Evolutionary conservation across 2,113 vertebrate genomes (phyloP), one percentile per base, ranked within the genome.

Genomic region (Triplophysa rosa): DNA sequence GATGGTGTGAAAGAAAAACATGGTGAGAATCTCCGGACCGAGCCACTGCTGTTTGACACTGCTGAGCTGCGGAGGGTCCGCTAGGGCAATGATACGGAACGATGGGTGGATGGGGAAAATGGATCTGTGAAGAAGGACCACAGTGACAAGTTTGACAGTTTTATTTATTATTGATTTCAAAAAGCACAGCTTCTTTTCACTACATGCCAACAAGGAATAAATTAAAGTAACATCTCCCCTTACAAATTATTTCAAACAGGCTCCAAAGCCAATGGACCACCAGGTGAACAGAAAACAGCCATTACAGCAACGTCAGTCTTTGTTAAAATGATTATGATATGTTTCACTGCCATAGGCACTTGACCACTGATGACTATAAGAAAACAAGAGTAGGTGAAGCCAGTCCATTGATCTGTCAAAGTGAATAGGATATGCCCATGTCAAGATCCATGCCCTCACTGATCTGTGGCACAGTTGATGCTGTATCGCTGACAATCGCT

Each of bases 1-100:
- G 84, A 98, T 88, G 0, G 89, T 89, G 89, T 99, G 98, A 88
- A 95, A 99, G 74, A 98, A 91, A 92, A 98, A 99, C 89, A 98
- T 94, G 0, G 96, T 97, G 86, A 99, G 94, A 77, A 98, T 92
- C 89, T 99, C 97, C 0, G 97, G 94, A 12, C 93, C 92, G 84
- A 99, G 84, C 97, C 97, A 99, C 72, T 98, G 97, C 75, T 97
- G 95, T 37, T 93, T 89, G 76, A 88, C 88, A 79, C 93, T 94
- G 85, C 95, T 95, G 68, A 92, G 80, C 2, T 94, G 87, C 0
- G 97, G 96, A 24, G 97, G 98, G 83, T 99, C 98, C 1, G 97
- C 97, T 86, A 99, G 87, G 5, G 97, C 96, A 2, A 98, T 85
- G 82, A 98, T 94, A 84, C 97, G 92, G 89, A 99, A 99, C 14